Base-by-base conservation (phyloP, 2,888 invertebrate genomes). In the Drosophila quinaria region DNA sequence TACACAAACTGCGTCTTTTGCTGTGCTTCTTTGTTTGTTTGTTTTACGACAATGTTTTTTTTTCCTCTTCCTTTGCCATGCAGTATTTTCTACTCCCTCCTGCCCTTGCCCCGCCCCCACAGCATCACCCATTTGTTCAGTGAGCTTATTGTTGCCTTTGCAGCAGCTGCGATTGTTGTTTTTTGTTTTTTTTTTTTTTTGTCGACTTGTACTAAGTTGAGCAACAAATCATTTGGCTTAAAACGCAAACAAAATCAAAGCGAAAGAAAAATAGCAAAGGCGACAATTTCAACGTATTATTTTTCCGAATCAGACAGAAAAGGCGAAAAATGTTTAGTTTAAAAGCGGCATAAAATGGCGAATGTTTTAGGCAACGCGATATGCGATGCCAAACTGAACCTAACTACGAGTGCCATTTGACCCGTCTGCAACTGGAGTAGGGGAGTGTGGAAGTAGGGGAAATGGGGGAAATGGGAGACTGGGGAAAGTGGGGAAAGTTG, bases 211-310 rank as follows among this genome's bases (percentile, higher is more conserved):
- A 72, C 86, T 89, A 90, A 88, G 88, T 88, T 88, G 69, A 80
- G 86, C 86, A 86, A 89, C 86, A 86, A 86, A 86, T 90, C 88
- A 88, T 86, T 89, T 79, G 80, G 80, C 78, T 76, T 70, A 75
- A 89, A 89, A 67, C 62, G 71, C 74, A 80, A 86, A 90, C 78
- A 86, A 82, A 86, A 86, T 90, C 87, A 81, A 59, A 74, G 74
- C 73, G 25, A 58, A 74, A 66, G 60, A 67, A 75, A 82, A 80
- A 56, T 54, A 69, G 60, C 66, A 73, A 79, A 80, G 70, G 58
- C 71, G 59, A 72, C 81, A 84, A 70, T 83, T 77, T 78, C 49
- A 62, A 39, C 51, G 80, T 54, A 41, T 50, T 58, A 35, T 39
- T 54, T 72, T 37, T 29, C 13, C 13, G n/a, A 39, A 58, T 47